These are phyloP conservation scores for Scaptomyza polygonia DNA, from an alignment of 2,888 invertebrate species.

Conservation along the genomic window DNA sequence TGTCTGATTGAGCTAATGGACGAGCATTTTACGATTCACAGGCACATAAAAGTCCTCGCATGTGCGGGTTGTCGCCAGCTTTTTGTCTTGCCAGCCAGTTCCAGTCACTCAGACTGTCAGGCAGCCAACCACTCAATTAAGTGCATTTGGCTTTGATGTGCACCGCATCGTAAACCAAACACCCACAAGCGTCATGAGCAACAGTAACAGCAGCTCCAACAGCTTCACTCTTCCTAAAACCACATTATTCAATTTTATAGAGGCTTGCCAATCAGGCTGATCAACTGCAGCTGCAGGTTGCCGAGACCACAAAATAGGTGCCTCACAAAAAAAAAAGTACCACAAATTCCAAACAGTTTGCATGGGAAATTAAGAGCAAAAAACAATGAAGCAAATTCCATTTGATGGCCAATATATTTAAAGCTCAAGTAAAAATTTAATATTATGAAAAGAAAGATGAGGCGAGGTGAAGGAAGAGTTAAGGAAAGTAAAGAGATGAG, in stretches of 20 bases:
- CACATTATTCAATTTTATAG: conserved; percentile 43
- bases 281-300: conserved; percentile 2
- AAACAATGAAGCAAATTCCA: neutral
- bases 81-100: conserved; percentile 19
- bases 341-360: neutral
- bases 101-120: neutral
- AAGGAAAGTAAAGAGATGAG: neutral
- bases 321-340: neutral
- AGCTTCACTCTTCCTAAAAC: neutral
- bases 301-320: neutral
- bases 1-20: conserved; percentile 70
- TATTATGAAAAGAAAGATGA: no score
- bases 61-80: no score
- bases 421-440: no score
- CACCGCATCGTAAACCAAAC: neutral
- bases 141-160: conserved; percentile 60
- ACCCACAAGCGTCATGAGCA: neutral
- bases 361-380: no score
- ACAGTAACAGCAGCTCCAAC: conserved; percentile 1
- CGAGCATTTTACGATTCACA: conserved; percentile 28
- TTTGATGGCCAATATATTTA: neutral
- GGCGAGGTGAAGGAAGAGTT: neutral
- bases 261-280: conserved; percentile 10
- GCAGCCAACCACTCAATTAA: conserved; percentile 61
- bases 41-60: conserved; percentile 8